Conservation (phyloP, 2,113 vertebrate species). For the Heloderma charlesbogerti region DNA sequence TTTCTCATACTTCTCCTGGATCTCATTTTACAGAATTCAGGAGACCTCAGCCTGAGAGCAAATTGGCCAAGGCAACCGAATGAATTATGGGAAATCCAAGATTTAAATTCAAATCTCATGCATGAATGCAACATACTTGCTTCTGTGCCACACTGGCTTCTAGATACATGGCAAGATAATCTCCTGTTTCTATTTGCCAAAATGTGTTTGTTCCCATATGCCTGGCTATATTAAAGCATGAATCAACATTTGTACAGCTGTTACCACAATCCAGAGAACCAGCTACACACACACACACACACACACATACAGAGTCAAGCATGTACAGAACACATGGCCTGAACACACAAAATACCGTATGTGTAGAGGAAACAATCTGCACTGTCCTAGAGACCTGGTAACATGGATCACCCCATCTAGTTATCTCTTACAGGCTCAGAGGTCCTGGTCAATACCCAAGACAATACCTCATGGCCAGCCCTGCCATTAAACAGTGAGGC, state of each 20-base stretch:
- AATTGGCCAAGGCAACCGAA: neutral
- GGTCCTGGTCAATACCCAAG: neutral
- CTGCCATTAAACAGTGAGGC: too few relatives aligned
- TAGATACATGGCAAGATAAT: neutral
- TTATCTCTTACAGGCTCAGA: neutral
- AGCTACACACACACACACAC: neutral
- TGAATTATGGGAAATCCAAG: neutral
- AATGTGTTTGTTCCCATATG: neutral
- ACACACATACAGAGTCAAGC: neutral
- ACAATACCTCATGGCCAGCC: neutral
- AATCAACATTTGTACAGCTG: neutral
- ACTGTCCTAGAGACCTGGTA: neutral
- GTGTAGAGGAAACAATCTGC: neutral
- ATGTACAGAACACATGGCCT: neutral
- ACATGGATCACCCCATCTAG: neutral
- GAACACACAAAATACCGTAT: neutral
- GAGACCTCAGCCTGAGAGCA: neutral
- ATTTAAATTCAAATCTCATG: neutral
- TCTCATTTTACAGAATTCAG: neutral
- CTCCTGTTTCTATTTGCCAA: neutral
- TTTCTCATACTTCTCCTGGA: neutral
- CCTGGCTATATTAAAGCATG: neutral
- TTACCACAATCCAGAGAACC: neutral
- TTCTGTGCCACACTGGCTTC: neutral
- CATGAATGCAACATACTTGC: neutral